Percentiles rank a stretch among this genome's conserved stretches.
These are phyloP conservation scores for Nephila pilipes DNA, from an alignment of 1,140 invertebrate species.

Conservation along the genomic window DNA sequence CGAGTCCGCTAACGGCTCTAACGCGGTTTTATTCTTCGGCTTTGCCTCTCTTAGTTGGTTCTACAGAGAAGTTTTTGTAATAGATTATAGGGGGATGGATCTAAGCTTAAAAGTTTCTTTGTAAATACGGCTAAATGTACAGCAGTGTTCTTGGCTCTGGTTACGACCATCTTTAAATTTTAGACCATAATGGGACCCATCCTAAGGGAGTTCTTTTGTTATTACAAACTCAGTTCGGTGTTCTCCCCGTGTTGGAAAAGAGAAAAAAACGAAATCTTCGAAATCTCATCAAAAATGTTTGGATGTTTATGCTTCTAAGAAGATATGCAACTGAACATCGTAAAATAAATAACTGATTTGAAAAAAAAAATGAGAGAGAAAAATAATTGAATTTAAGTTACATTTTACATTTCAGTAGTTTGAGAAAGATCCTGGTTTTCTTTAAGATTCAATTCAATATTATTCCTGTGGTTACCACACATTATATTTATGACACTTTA, in stretches of 20 bases:
- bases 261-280: not conserved
- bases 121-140: constrained; percentile 30
- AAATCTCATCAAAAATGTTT: constrained; percentile 24
- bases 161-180: constrained; percentile 55
- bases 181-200: constrained; percentile 21
- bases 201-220: constrained; percentile 18
- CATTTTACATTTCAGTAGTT: not conserved
- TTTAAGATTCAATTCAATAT: too few relatives aligned
- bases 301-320: not conserved
- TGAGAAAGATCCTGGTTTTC: too few relatives aligned
- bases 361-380: not conserved
- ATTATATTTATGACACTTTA: too few relatives aligned
- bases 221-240: not conserved
- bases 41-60: not conserved
- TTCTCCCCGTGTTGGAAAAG: not conserved
- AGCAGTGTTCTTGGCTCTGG: not conserved
- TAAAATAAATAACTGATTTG: not conserved
- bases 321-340: not conserved
- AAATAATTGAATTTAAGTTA: not conserved
- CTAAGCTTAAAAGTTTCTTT: constrained; percentile 61
- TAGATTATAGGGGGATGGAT: constrained; percentile 45
- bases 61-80: constrained; percentile 50
- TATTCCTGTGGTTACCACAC: too few relatives aligned
- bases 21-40: constrained; percentile 52
- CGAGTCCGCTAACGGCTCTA: constrained; percentile 56